Evolutionary conservation across 2,113 vertebrate genomes (phyloP), one percentile per base, ranked within the genome.

Genomic region (Nycticorax nycticorax): DNA sequence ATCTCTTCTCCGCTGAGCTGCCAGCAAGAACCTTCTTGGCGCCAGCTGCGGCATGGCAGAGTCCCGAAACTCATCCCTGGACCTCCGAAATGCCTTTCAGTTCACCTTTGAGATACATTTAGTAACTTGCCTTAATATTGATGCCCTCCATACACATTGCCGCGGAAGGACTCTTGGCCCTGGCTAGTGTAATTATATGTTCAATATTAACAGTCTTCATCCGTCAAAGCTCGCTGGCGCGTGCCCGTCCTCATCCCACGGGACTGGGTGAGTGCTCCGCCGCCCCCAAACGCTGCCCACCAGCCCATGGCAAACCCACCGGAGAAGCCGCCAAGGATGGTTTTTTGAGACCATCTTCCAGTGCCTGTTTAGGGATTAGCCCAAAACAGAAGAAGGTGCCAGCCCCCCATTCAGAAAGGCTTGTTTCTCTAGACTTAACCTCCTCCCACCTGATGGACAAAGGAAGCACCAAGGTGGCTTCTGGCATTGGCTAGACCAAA

Each of bases 101-200:
- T 72, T 97, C 95, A 95, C 96, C 97, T 97, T 19, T 93, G 62
- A 92, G 95, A 95, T 14, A 96, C 96, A 93, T 97, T 95, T 97
- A 97, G 92, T 82, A 96, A 97, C 95, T 91, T 11, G 0, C 76
- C 95, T 97, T 91, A 96, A 97, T 97, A 97, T 96, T 94, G 92
- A 97, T 97, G 95, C 64, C 68, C 88, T 97, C 60, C 88, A 52
- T 39, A 37, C 12, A 11, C 10, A 43, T 66, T 1, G 5, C 76
- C 0, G 45, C 8, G 0, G 91, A 85, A 92, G 97, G 88, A 81
- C 80, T 96, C 85, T 43, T 5, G 4, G 95, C 91, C 92, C 63
- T 78, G 93, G 85, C 96, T 74, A 28, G 80, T 15, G 0, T 97
- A 97, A 97, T 95, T 24, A 96, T 72, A n/a, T 94, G 79, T 97